Percentiles rank a stretch among this genome's conserved stretches.
These are phyloP conservation scores for Zosterops pallidus DNA, from an alignment of 2,113 vertebrate genomes.

Conservation along the genomic window DNA sequence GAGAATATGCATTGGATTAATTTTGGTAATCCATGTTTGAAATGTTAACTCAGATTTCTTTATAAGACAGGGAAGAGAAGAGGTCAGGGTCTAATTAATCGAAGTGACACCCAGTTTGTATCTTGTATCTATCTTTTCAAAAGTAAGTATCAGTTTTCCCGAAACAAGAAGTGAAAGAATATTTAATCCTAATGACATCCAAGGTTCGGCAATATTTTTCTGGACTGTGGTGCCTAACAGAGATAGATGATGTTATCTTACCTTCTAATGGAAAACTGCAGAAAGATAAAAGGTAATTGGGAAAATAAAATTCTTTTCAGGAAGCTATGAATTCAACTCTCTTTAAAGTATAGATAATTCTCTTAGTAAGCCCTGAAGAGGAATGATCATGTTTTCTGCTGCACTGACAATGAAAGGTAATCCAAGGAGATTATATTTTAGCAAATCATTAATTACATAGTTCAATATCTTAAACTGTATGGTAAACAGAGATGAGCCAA, in stretches of 20 bases:
- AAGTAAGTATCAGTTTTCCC: background rate
- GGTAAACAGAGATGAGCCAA: slow-evolving; percentile 32
- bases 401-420: slow-evolving; percentile 43
- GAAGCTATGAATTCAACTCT: slow-evolving; percentile 37
- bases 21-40: background rate
- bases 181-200: slow-evolving; percentile 21
- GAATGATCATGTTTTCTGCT: slow-evolving; percentile 32
- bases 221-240: background rate
- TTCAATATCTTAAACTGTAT: slow-evolving; percentile 33
- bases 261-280: slow-evolving; percentile 46
- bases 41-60: background rate
- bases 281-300: slow-evolving; percentile 44
- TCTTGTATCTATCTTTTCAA: background rate
- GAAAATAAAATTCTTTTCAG: slow-evolving; percentile 14
- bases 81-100: background rate
- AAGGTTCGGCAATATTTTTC: slow-evolving; percentile 1
- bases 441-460: slow-evolving; percentile 40
- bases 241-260: slow-evolving; percentile 56
- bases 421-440: slow-evolving; percentile 44
- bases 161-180: background rate
- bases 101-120: background rate
- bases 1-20: background rate
- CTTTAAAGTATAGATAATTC: slow-evolving; percentile 38
- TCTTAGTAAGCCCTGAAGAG: slow-evolving; percentile 14
- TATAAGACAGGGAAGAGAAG: background rate